Conservation (phyloP, 2,888 invertebrate genomes). For the Pediacus dermestoides region DNA sequence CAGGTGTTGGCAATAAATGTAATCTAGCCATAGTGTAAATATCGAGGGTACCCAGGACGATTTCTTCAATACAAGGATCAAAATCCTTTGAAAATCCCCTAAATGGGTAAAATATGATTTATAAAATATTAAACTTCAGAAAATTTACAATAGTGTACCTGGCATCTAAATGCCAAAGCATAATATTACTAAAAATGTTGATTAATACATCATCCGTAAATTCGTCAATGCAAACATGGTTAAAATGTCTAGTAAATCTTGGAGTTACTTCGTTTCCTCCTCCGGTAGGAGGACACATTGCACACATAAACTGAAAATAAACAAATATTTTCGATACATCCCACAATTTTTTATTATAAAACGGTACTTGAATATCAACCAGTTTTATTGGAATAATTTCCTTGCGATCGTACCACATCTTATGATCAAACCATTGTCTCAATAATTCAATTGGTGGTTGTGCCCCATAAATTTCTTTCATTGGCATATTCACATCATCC, state of each 20-base stretch:
- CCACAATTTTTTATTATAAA: too few relatives aligned
- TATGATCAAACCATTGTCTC: slow-evolving; percentile 86
- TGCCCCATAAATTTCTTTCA: slow-evolving; percentile 84
- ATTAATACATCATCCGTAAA: slow-evolving; percentile 81
- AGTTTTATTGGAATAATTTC: slow-evolving; percentile 73
- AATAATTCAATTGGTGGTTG: slow-evolving; percentile 93
- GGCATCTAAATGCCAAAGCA: slow-evolving; percentile 94
- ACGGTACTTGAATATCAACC: slow-evolving; percentile 82
- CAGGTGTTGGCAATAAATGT: slow-evolving; percentile 86
- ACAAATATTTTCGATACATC: too few relatives aligned
- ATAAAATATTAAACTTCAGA: too few relatives aligned
- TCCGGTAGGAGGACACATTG: slow-evolving; percentile 81
- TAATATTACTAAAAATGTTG: slow-evolving; percentile 84
- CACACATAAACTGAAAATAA: slow-evolving; percentile 82
- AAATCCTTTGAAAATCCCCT: slow-evolving; percentile 94
- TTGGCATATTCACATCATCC: slow-evolving; percentile 95
- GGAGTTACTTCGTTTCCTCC: slow-evolving; percentile 75
- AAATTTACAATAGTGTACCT: slow-evolving; percentile 56
- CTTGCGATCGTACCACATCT: slow-evolving; percentile 86
- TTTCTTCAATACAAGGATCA: slow-evolving; percentile 85
- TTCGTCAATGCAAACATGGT: slow-evolving; percentile 81
- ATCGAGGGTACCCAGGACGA: slow-evolving; percentile 80
- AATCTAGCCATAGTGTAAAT: slow-evolving; percentile 79
- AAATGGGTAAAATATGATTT: too few relatives aligned
- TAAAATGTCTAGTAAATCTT: slow-evolving; percentile 83